Conservation (phyloP, 2,113 vertebrate species). For the Vidua chalybeata region DNA sequence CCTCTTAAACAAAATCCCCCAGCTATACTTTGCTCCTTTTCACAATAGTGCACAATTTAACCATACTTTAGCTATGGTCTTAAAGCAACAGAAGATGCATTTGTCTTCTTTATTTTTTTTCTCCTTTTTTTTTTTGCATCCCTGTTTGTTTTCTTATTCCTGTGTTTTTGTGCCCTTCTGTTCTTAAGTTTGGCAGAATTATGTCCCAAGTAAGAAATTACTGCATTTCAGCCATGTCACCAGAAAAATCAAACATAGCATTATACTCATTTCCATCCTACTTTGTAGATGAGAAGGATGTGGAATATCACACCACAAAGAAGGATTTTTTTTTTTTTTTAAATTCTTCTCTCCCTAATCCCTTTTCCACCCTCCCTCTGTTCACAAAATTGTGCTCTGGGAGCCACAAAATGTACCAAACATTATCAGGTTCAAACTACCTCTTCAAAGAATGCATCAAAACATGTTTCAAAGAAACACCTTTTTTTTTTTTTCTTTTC, state of each 20-base stretch:
- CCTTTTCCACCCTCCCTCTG: conserved; percentile 62
- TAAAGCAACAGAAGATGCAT: conserved; percentile 75
- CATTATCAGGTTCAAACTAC: conserved; percentile 55
- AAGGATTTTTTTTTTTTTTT: background rate
- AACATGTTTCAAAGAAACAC: conserved; percentile 67
- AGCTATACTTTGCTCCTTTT: conserved; percentile 75
- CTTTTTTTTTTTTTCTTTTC: conserved; percentile 35
- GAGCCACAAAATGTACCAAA: conserved; percentile 79
- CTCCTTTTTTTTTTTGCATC: conserved; percentile 38
- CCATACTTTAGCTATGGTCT: conserved; percentile 79
- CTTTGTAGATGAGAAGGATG: conserved; percentile 57
- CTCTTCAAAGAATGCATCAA: conserved; percentile 75
- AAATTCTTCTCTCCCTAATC: conserved; percentile 44
- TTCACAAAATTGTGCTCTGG: conserved; percentile 71
- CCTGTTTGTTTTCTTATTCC: conserved; percentile 62
- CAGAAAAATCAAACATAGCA: conserved; percentile 73
- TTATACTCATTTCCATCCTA: conserved; percentile 75
- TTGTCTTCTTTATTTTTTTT: background rate
- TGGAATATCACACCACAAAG: conserved; percentile 27
- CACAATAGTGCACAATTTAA: conserved; percentile 83
- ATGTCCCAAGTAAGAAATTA: conserved; percentile 75
- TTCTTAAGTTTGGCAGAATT: conserved; percentile 78
- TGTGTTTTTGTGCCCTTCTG: conserved; percentile 72
- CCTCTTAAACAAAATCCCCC: conserved; percentile 66
- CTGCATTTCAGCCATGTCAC: conserved; percentile 78